Percentiles rank a stretch among this genome's conserved stretches.
phyloP scores from a whole-genome alignment of 2,113 vertebrate genomes.

The Crypturellus undulatus region DNA sequence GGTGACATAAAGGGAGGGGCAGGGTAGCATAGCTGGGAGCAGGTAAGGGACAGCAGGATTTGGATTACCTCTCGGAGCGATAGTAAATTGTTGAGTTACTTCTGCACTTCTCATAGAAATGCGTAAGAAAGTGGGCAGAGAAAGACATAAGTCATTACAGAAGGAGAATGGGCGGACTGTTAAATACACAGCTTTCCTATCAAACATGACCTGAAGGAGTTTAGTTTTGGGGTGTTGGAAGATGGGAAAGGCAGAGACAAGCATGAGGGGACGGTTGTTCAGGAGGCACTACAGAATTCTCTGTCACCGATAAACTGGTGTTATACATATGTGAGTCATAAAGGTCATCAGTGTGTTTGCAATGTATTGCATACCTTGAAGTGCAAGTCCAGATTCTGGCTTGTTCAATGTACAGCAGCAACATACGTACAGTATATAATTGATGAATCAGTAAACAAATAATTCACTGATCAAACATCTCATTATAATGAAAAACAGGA shows the following conservation, averaged over 20 bases:
- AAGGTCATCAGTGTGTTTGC: not conserved
- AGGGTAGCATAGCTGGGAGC: not conserved
- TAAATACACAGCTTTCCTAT: not conserved
- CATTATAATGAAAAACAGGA: not conserved
- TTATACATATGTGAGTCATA: not conserved
- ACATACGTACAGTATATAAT: not conserved
- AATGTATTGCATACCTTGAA: not conserved
- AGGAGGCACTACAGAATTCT: not conserved
- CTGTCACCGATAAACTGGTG: not conserved
- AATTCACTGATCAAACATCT: not conserved
- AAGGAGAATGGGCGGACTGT: not conserved
- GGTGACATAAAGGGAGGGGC: not conserved
- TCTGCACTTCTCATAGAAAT: not conserved
- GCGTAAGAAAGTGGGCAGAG: fast-evolving
- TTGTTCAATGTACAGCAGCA: not conserved
- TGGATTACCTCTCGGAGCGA: no score
- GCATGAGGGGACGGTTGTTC: not conserved
- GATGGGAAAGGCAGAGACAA: not conserved
- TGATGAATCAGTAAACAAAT: not conserved
- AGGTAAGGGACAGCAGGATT: not conserved
- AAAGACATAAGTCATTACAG: not conserved
- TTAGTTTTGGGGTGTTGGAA: not conserved
- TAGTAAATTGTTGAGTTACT: not conserved
- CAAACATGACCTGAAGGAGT: not conserved
- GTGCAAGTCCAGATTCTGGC: not conserved